phyloP scores from a whole-genome alignment of 2,113 vertebrate species.

The Callipepla squamata region DNA sequence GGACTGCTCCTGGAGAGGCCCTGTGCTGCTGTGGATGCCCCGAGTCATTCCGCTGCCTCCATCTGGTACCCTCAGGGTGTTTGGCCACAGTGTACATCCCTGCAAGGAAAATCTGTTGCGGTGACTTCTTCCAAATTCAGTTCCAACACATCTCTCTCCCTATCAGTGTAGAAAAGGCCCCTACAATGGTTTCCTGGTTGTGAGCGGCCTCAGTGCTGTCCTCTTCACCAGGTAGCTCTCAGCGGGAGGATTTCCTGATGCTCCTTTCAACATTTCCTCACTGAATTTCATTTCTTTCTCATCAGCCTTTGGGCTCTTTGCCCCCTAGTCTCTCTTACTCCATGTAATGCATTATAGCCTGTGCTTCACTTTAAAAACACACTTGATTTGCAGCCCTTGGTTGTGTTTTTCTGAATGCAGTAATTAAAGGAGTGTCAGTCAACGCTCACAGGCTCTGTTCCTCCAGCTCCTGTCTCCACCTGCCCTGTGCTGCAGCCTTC shows the following conservation, averaged over 20 bases:
- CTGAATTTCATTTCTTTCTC: background rate
- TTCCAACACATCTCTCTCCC: background rate
- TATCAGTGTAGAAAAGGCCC: fast-evolving
- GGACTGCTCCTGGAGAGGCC: fast-evolving
- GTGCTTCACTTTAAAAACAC: background rate
- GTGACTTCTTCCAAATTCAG: background rate
- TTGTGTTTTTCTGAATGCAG: fast-evolving
- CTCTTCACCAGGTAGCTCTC: background rate
- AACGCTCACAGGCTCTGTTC: background rate
- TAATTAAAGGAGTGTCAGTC: background rate
- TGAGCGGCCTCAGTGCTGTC: background rate
- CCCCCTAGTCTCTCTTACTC: background rate
- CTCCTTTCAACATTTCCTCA: background rate
- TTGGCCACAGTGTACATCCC: background rate
- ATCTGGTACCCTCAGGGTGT: background rate
- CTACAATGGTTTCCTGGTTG: background rate
- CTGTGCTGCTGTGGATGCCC: background rate
- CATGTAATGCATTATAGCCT: background rate
- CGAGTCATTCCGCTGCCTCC: background rate
- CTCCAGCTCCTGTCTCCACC: background rate
- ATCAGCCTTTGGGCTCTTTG: background rate
- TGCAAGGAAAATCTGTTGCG: background rate
- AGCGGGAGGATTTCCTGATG: background rate
- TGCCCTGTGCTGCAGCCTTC: background rate
- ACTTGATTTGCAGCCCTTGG: background rate